Conservation (phyloP, 2,888 invertebrate species). For the Mamestra brassicae region DNA sequence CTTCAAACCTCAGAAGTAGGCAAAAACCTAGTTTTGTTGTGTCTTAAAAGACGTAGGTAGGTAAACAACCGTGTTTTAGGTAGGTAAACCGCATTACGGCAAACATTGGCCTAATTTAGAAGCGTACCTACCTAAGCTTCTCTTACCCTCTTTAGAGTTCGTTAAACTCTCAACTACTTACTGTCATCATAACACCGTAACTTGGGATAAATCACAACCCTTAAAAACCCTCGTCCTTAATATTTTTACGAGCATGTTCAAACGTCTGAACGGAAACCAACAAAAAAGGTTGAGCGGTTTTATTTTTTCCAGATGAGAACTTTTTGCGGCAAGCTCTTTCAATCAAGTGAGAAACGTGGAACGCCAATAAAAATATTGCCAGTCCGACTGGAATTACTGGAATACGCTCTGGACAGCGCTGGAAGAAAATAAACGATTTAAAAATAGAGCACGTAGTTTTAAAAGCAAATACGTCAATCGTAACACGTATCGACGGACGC, state of each 20-base stretch:
- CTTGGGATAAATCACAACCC: constrained; percentile 26
- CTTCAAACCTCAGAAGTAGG: constrained; percentile 6
- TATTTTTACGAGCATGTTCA: constrained; percentile 19
- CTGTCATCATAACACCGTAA: constrained; percentile 21
- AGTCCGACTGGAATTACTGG: constrained; percentile 43
- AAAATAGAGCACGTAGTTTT: constrained; percentile 68
- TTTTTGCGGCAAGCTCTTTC: constrained; percentile 52
- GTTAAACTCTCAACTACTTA: constrained; percentile 57
- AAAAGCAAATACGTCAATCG: constrained; percentile 55
- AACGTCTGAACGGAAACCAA: constrained; percentile 16
- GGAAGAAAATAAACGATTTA: constrained; percentile 64
- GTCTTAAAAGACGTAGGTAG: constrained; percentile 21
- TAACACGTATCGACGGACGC: constrained; percentile 38
- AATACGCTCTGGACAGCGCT: constrained; percentile 52
- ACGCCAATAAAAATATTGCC: constrained; percentile 59
- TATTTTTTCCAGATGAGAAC: constrained; percentile 38
- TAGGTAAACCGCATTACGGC: constrained; percentile 59
- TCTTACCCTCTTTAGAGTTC: constrained; percentile 60
- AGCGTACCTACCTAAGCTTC: constrained; percentile 19
- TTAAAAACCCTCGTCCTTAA: not conserved
- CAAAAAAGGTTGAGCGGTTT: constrained; percentile 25
- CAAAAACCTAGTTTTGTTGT: constrained; percentile 2
- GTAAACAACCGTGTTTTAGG: constrained; percentile 46
- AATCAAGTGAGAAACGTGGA: constrained; percentile 49
- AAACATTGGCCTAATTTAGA: constrained; percentile 68